Evolutionary conservation across 2,888 invertebrate genomes (phyloP).

Genomic region (Colletes collaris): DNA sequence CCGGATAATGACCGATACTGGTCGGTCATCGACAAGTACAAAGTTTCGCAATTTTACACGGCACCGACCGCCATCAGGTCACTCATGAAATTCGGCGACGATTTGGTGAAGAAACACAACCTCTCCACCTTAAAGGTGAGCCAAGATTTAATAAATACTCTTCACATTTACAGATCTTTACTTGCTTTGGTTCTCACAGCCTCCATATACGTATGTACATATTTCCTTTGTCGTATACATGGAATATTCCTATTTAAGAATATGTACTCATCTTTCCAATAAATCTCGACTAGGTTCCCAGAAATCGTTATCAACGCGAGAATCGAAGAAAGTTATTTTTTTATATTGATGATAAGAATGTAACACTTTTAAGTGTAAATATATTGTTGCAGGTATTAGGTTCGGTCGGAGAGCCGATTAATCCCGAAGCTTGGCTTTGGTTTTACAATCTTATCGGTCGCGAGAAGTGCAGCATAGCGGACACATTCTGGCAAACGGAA

Average conservation of each 20-base stretch:
- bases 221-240: too few species aligned
- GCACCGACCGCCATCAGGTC: constrained; percentile 99
- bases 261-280: too few species aligned
- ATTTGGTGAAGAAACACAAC: constrained; percentile 88
- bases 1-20: constrained; percentile 97
- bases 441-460: constrained; percentile 93
- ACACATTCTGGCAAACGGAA: constrained; percentile 99
- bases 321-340: too few species aligned
- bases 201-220: too few species aligned
- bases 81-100: constrained; percentile 97
- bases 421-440: constrained; percentile 99
- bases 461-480: constrained; percentile 94
- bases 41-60: constrained; percentile 98
- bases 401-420: constrained; percentile 99
- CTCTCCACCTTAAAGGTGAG: constrained; percentile 83
- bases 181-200: too few species aligned
- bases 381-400: constrained; percentile 89
- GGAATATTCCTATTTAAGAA: too few species aligned
- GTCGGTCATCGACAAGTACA: constrained; percentile 96
- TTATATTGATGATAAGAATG: too few species aligned
- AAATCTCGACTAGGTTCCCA: too few species aligned
- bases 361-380: neutral
- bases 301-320: too few species aligned
- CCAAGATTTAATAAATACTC: neutral
- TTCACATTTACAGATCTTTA: too few species aligned